Base-by-base conservation (phyloP, 37 sponge, comb jelly and placozoan genomes). In the Geodia barretti region DNA sequence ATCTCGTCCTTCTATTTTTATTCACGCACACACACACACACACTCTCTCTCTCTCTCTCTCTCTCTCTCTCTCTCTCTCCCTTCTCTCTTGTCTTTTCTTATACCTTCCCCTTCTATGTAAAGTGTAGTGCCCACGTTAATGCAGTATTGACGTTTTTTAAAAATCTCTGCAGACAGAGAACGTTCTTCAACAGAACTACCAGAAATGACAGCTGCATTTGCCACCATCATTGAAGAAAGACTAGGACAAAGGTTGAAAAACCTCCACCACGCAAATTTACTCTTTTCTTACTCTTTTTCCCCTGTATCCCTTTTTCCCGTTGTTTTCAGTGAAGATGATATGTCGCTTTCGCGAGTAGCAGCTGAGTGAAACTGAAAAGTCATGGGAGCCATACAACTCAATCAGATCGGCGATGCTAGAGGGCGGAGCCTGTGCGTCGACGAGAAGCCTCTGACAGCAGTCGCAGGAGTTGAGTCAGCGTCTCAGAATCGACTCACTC, bases 391-490 rank as follows among this genome's bases (percentile, higher is more conserved):
- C n/a, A n/a, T n/a, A n/a, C n/a, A n/a, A n/a, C n/a, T n/a, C n/a
- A n/a, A n/a, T n/a, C n/a, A n/a, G n/a, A n/a, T n/a, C n/a, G n/a
- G n/a, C n/a, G n/a, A n/a, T n/a, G n/a, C n/a, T n/a, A 47, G 54
- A 14, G 54, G 54, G 70, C 25, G 34, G 79, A 72, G 24, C 28
- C 60, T 24, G 33, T 82, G 19, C n/a, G 85, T 84, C 38, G 77
- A 90, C 59, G 77, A 80, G 39, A 69, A 62, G 1, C 40, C 61
- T 21, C 64, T 90, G n/a, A 3, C 77, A 72, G 3, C 66, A 84
- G 21, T 80, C 64, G 58, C 41, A 81, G 77, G 81, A 84, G 25
- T 21, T 90, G 78, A 79, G 72, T 62, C 85, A 90, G 73, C 42
- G 90, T 60, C 59, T 83, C 0, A 74, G 77, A 38, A 35, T 8